Conservation (phyloP, 1,140 invertebrate species). For the Drosophila lacteicornis region DNA sequence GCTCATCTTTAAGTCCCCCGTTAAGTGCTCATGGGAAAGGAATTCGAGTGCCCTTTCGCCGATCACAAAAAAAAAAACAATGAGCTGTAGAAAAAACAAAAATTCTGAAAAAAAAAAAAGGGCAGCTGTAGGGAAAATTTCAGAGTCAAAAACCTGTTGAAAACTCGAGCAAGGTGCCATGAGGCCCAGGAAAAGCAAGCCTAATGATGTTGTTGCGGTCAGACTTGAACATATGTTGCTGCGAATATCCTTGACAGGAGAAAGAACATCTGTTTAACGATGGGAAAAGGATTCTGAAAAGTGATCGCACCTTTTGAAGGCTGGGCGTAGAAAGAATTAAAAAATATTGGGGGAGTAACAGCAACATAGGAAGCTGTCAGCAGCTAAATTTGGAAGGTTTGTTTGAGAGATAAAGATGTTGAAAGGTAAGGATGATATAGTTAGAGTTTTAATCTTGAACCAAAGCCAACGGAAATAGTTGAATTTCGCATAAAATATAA, state of each 20-base stretch:
- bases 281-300: constrained; percentile 11
- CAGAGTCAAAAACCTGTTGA: constrained; percentile 17
- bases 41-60: constrained; percentile 19
- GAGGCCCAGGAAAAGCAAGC: constrained; percentile 13
- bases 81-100: not conserved
- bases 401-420: not conserved
- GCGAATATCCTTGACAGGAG: constrained; percentile 71
- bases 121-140: constrained; percentile 2
- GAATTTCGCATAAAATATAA: no score
- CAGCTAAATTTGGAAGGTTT: not conserved
- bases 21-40: constrained; percentile 41
- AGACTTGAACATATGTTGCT: constrained; percentile 45
- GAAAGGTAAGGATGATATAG: constrained; percentile 6
- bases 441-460: not conserved
- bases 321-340: not conserved
- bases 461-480: not conserved
- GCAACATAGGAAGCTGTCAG: constrained; percentile 30
- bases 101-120: no score
- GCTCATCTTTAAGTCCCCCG: constrained; percentile 41
- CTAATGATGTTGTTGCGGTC: constrained; percentile 54
- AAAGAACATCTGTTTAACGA: constrained; percentile 32
- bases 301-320: not conserved
- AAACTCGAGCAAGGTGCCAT: constrained; percentile 32
- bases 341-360: constrained; percentile 5
- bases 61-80: constrained; percentile 5